phyloP scores from a whole-genome alignment of 2,113 vertebrate species.

The Isichthys henryi region DNA sequence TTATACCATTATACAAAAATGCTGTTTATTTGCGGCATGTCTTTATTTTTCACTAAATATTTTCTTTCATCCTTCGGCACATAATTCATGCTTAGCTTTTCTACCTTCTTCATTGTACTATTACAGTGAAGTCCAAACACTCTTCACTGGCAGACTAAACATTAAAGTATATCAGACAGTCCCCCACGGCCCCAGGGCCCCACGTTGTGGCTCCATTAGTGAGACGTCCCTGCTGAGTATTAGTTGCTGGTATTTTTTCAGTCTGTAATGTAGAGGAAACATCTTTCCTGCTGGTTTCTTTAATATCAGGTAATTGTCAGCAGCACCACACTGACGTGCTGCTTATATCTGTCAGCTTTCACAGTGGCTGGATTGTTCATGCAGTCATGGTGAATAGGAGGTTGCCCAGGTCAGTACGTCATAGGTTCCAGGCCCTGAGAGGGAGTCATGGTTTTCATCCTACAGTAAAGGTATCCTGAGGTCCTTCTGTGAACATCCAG shows the following conservation, averaged over 20 bases:
- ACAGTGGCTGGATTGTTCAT: background rate
- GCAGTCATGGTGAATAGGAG: background rate
- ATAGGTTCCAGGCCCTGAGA: background rate
- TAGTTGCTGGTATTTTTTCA: background rate
- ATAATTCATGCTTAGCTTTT: background rate
- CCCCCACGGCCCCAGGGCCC: background rate
- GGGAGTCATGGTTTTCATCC: background rate
- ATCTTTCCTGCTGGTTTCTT: background rate
- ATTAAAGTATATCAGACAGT: background rate
- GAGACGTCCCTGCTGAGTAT: background rate
- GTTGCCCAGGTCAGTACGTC: background rate
- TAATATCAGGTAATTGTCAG: background rate
- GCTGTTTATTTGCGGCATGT: background rate
- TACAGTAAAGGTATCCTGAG: background rate
- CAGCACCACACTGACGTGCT: background rate
- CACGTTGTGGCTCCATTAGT: background rate
- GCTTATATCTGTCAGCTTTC: background rate
- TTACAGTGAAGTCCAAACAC: background rate
- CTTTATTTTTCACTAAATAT: background rate
- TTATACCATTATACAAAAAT: too few relatives aligned
- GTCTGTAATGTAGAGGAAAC: background rate
- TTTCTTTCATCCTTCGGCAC: background rate
- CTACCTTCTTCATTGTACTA: background rate
- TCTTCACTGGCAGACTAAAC: background rate
- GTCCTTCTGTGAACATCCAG: background rate